phyloP scores from a whole-genome alignment of 2,797 vertebrate species.

The Hephaestus fuliginosus region DNA sequence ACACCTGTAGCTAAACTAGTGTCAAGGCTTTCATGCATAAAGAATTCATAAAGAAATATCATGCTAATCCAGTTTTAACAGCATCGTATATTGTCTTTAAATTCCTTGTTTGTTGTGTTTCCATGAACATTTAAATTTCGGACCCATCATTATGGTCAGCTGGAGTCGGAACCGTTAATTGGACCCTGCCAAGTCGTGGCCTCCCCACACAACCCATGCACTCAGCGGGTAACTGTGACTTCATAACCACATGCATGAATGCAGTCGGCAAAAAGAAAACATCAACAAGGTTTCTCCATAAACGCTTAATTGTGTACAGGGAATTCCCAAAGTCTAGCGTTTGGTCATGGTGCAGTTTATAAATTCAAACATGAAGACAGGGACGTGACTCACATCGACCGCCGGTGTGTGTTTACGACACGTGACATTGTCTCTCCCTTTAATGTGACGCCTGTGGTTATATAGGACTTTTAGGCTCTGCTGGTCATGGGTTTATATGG shows the following conservation, averaged over 20 bases:
- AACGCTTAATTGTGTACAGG: conserved; percentile 55
- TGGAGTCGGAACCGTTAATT: conserved; percentile 53
- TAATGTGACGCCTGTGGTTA: conserved; percentile 17
- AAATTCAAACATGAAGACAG: conserved; percentile 31
- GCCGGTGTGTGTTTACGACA: conserved; percentile 31
- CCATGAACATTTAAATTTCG: conserved; percentile 42
- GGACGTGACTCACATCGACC: conserved; percentile 56
- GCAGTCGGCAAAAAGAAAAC: conserved; percentile 45
- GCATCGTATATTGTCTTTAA: not conserved
- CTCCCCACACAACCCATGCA: conserved; percentile 55
- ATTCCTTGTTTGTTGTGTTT: conserved; percentile 67
- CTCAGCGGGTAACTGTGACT: conserved; percentile 61
- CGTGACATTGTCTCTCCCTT: conserved; percentile 34
- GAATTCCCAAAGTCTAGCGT: conserved; percentile 44
- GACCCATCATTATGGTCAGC: conserved; percentile 66
- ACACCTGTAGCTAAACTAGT: not conserved
- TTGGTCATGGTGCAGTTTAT: conserved; percentile 46
- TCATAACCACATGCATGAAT: conserved; percentile 70
- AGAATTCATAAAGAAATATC: not conserved
- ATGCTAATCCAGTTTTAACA: not conserved
- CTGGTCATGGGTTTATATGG: conserved; percentile 4
- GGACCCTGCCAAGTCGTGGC: conserved; percentile 53
- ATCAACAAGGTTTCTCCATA: conserved; percentile 51
- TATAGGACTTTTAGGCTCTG: not conserved
- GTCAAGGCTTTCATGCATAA: not conserved